Evolutionary conservation across 2,797 vertebrate species (phyloP), one percentile per base, ranked within the genome.

Genomic region (Mormyrops attenuatus): DNA sequence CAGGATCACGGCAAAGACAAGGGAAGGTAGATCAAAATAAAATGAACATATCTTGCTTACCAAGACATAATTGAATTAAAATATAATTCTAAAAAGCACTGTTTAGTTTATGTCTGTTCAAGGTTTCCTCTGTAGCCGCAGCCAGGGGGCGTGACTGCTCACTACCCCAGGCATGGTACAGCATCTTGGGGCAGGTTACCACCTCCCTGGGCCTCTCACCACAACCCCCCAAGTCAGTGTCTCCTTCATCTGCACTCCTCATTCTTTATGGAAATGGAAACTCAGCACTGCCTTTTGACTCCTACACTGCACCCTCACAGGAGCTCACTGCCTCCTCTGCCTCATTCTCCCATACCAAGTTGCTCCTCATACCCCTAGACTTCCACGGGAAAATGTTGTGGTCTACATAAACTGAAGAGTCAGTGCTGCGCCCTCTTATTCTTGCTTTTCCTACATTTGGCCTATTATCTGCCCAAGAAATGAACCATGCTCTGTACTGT

Each of bases 321-420:
- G 44, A 17, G 41, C 38, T 44, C 9, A 26, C n/a, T 17, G 22
- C 26, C 22, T 55, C 50, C 11, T 55, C 13, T 34, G 85, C 26
- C 5, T 55, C 4, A 11, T 87, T 20, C 50, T 55, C 15, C 15
- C 50, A 44, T 17, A 80, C 13, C 26, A 20, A n/a, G 47, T 26
- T 85, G 84, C 84, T 34, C 57, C 87, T 44, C 57, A 20, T 49
- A 3, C 34, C 55, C 52, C 53, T 44, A 34, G 77, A 22, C n/a
- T 5, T 47, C 38, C 38, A 53, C 77, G 30, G 82, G 57, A n/a
- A 63, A n/a, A 63, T n/a, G 3, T 22, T 53, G 17, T 88, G 90
- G 41, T 89, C 6, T 49, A 91, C 55, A 57, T 92, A 91, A 17
- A 92, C 91, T 47, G 91, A 91, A 5, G 92, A 92, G 30, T 91